Evolutionary conservation across 2,888 invertebrate species (phyloP).

Genomic region (Plebejus melissa): DNA sequence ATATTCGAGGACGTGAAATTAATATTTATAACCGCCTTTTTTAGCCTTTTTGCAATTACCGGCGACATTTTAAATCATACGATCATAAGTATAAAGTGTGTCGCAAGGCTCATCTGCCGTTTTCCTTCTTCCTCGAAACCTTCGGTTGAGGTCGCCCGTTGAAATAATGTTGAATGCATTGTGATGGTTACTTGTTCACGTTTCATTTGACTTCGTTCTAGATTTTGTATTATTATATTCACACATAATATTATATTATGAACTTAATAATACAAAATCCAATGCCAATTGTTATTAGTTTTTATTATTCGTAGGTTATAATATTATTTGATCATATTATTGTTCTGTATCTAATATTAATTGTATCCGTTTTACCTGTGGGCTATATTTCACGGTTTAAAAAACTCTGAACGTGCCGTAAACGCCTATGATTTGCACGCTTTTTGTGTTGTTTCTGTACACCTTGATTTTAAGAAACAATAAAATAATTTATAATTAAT

Average conservation of each 20-base stretch:
- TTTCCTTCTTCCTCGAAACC: slow-evolving; percentile 73
- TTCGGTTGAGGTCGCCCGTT: slow-evolving; percentile 47
- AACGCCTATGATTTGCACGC: slow-evolving; percentile 4
- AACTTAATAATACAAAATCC: too few relatives aligned
- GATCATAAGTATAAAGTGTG: slow-evolving; percentile 40
- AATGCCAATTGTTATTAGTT: too few relatives aligned
- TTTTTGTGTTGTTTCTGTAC: slow-evolving; percentile 1
- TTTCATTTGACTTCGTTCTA: background rate
- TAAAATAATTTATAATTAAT: background rate
- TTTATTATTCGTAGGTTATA: too few relatives aligned
- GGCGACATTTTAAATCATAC: slow-evolving; percentile 35
- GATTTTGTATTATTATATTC: background rate
- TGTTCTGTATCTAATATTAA: background rate
- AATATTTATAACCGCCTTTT: slow-evolving; percentile 2
- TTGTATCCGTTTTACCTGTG: background rate
- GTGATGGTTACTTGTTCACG: background rate
- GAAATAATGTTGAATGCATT: slow-evolving; percentile 31
- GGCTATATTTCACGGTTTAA: background rate
- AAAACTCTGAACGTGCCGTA: slow-evolving; percentile 5
- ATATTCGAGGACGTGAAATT: background rate
- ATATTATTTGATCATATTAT: background rate
- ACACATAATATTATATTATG: too few relatives aligned
- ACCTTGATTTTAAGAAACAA: slow-evolving; percentile 10
- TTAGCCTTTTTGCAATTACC: slow-evolving; percentile 2
- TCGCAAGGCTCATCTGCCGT: slow-evolving; percentile 39